Percentiles rank a stretch among this genome's conserved stretches.
phyloP scores from a whole-genome alignment of 2,797 vertebrate species.

The Ctenopoma kingsleyae region DNA sequence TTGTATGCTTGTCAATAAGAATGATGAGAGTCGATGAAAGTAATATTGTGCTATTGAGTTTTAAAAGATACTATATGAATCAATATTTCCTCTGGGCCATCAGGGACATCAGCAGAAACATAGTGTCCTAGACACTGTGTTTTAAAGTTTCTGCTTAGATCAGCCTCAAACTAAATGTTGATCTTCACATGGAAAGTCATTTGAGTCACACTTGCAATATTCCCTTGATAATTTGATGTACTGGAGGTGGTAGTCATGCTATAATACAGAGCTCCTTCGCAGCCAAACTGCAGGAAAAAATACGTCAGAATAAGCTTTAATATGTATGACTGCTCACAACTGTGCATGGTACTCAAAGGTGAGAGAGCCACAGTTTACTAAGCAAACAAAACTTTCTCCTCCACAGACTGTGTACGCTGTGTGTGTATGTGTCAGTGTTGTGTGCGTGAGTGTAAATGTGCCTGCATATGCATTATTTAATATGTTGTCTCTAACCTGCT shows the following conservation, averaged over 20 bases:
- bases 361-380: conserved; percentile 43
- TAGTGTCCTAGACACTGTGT: neutral
- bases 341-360: conserved; percentile 13
- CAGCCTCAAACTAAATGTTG: conserved; percentile 28
- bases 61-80: conserved; percentile 29
- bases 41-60: conserved; percentile 34
- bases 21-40: conserved; percentile 27
- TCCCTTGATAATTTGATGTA: conserved; percentile 32
- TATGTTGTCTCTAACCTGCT: conserved; percentile 88
- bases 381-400: conserved; percentile 25
- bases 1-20: conserved; percentile 12
- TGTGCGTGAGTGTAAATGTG: conserved; percentile 16
- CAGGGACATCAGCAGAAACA: conserved; percentile 11
- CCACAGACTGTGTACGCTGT: conserved; percentile 6
- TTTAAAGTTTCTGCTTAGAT: conserved; percentile 40
- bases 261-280: conserved; percentile 43
- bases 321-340: conserved; percentile 41
- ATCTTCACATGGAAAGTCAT: conserved; percentile 39
- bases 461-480: conserved; percentile 45
- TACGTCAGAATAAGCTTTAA: conserved; percentile 43
- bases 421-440: neutral
- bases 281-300: conserved; percentile 42
- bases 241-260: conserved; percentile 37
- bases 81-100: conserved; percentile 28
- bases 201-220: conserved; percentile 30